Percentiles rank a stretch among this genome's conserved stretches.
Evolutionary conservation across 2,888 invertebrate species (phyloP).

Genomic region (Drosophila pseudotakahashii): DNA sequence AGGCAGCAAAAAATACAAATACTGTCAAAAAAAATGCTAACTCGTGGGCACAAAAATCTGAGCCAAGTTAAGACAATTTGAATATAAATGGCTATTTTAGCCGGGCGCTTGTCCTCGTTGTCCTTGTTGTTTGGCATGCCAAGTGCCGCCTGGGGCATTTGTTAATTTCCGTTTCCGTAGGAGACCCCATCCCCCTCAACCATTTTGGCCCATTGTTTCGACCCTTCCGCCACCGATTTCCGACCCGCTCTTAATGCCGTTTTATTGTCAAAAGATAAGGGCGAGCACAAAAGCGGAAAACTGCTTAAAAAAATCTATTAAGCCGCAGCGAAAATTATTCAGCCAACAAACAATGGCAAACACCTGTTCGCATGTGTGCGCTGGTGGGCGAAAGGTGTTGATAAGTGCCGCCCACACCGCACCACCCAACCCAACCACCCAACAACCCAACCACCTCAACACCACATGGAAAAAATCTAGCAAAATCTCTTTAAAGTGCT

Average conservation of each 20-base stretch:
- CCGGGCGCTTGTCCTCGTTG: slow-evolving; percentile 17
- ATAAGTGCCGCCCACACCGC: slow-evolving; percentile 32
- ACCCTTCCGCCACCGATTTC: slow-evolving; percentile 13
- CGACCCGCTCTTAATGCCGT: slow-evolving; percentile 59
- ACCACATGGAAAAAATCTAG: slow-evolving; percentile 1
- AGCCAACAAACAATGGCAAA: slow-evolving; percentile 48
- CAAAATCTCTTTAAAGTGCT: too few relatives aligned
- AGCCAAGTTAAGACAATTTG: slow-evolving; percentile 58
- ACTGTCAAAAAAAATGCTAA: slow-evolving; percentile 16
- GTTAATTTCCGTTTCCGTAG: slow-evolving; percentile 65
- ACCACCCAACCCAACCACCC: neutral
- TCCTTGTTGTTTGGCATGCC: slow-evolving; percentile 51
- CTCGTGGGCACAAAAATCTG: slow-evolving; percentile 39
- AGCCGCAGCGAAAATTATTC: slow-evolving; percentile 20
- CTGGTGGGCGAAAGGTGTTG: slow-evolving; percentile 17
- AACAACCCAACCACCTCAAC: neutral
- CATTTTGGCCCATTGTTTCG: slow-evolving; percentile 46
- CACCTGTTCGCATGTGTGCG: slow-evolving; percentile 52
- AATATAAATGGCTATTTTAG: slow-evolving; percentile 63
- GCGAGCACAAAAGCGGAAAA: slow-evolving; percentile 55
- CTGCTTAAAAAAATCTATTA: slow-evolving; percentile 22
- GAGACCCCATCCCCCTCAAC: neutral
- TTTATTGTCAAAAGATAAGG: slow-evolving; percentile 71
- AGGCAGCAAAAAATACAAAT: slow-evolving; percentile 12
- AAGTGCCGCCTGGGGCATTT: slow-evolving; percentile 65